These are phyloP conservation scores for Sternarchorhynchus goeldii DNA, from an alignment of 2,797 vertebrate species.

Conservation along the genomic window DNA sequence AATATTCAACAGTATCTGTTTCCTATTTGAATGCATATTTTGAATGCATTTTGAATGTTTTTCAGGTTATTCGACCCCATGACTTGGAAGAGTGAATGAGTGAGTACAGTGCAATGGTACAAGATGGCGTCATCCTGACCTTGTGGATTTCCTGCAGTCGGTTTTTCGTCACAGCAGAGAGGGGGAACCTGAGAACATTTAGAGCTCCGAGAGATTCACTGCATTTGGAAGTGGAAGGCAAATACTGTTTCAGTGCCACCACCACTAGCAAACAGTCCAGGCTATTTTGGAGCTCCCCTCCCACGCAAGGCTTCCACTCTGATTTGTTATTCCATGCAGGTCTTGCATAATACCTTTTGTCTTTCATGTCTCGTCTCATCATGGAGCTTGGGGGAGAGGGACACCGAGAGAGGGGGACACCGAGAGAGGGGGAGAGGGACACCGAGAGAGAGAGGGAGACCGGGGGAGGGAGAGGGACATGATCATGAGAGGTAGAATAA, in stretches of 20 bases:
- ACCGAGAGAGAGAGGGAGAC: constrained; percentile 8
- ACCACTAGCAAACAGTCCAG: constrained; percentile 56
- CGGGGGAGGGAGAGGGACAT: constrained; percentile 43
- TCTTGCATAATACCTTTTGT: constrained; percentile 73
- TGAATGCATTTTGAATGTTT: background rate
- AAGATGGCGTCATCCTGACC: background rate
- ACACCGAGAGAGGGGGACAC: constrained; percentile 5
- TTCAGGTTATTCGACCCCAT: background rate
- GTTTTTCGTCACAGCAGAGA: constrained; percentile 10
- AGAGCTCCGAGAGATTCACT: constrained; percentile 38
- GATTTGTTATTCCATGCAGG: constrained; percentile 73
- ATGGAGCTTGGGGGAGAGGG: constrained; percentile 47
- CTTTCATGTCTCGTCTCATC: constrained; percentile 71
- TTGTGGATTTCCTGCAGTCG: background rate
- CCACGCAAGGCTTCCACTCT: constrained; percentile 66
- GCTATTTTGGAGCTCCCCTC: constrained; percentile 70
- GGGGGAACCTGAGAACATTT: constrained; percentile 9
- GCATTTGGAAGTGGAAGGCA: constrained; percentile 56
- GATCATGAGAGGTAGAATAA: constrained; percentile 34
- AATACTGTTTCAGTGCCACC: constrained; percentile 46
- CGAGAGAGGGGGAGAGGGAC: constrained; percentile 17
- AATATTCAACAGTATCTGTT: background rate
- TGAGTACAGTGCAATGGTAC: background rate
- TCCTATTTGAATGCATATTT: background rate
- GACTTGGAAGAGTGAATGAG: background rate